These are phyloP conservation scores for Sinocyclocheilus maitianheensis DNA, from an alignment of 2,113 vertebrate species.

Conservation along the genomic window DNA sequence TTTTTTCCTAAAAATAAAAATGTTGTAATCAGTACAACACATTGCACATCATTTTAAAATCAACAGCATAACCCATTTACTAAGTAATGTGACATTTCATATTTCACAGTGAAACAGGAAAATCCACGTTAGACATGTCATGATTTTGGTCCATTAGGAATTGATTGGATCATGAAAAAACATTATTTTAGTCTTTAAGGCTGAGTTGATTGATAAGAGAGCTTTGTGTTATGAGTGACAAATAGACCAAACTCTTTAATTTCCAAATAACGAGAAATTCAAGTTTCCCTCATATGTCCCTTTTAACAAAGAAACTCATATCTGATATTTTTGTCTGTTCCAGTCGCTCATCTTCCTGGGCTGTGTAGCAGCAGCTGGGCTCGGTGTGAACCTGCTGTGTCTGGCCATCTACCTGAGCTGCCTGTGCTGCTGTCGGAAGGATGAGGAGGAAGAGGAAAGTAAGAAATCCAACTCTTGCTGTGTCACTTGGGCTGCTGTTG, in stretches of 20 bases:
- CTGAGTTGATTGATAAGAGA: not conserved
- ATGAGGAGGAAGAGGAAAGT: constrained; percentile 74
- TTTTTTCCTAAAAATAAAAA: no score
- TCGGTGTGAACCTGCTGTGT: constrained; percentile 90
- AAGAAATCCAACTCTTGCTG: constrained; percentile 86
- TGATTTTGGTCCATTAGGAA: not conserved
- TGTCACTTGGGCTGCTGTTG: constrained; percentile 87
- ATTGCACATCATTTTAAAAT: no score
- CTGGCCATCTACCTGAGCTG: constrained; percentile 85
- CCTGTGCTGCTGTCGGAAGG: constrained; percentile 84
- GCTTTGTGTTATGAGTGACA: no score
- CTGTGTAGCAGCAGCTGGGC: constrained; percentile 81
- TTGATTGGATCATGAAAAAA: not conserved
- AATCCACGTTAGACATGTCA: no score
- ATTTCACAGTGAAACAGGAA: no score
- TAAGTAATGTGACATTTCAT: no score
- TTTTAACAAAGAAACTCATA: not conserved
- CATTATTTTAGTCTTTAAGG: not conserved
- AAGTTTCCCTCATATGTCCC: not conserved
- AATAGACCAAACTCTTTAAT: no score
- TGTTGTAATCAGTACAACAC: no score
- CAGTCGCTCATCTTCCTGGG: constrained; percentile 90
- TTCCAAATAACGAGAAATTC: no score
- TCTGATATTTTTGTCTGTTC: not conserved
- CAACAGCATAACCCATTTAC: no score